Evolutionary conservation across 2,797 vertebrate species (phyloP).

Genomic region (Mormyrops boulengeri): DNA sequence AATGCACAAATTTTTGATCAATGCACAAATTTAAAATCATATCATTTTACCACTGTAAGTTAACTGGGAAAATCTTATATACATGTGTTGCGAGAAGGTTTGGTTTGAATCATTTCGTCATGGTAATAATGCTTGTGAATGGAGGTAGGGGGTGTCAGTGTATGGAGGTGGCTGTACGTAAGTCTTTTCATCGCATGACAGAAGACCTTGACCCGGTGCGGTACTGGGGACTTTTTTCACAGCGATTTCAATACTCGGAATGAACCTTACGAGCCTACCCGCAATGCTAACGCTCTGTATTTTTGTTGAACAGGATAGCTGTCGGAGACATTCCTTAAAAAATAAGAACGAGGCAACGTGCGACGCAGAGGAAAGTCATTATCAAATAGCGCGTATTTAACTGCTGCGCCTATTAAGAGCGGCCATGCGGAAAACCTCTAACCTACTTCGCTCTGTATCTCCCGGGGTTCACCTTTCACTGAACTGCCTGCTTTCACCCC

Average conservation of each 20-base stretch:
- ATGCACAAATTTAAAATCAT: background rate
- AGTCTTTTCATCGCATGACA: background rate
- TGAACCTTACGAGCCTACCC: background rate
- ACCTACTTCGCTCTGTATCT: conserved; percentile 19
- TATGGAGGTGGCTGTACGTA: background rate
- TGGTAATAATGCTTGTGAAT: background rate
- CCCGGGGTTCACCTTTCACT: conserved; percentile 28
- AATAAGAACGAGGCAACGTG: background rate
- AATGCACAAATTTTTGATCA: background rate
- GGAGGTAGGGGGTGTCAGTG: background rate
- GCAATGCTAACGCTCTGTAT: background rate
- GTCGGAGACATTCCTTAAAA: background rate
- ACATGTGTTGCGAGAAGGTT: background rate
- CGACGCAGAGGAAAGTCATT: background rate
- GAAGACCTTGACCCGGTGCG: background rate
- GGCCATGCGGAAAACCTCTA: conserved; percentile 19
- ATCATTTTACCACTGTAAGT: background rate
- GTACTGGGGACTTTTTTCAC: background rate
- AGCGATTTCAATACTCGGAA: background rate
- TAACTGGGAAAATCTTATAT: background rate
- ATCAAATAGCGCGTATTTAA: conserved; percentile 5
- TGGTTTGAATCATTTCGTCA: background rate
- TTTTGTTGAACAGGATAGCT: background rate
- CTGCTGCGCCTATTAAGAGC: conserved; percentile 2
- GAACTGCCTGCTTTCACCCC: conserved; percentile 20